Conservation (phyloP, 2,797 vertebrate genomes). For the Falco novaeseelandiae region DNA sequence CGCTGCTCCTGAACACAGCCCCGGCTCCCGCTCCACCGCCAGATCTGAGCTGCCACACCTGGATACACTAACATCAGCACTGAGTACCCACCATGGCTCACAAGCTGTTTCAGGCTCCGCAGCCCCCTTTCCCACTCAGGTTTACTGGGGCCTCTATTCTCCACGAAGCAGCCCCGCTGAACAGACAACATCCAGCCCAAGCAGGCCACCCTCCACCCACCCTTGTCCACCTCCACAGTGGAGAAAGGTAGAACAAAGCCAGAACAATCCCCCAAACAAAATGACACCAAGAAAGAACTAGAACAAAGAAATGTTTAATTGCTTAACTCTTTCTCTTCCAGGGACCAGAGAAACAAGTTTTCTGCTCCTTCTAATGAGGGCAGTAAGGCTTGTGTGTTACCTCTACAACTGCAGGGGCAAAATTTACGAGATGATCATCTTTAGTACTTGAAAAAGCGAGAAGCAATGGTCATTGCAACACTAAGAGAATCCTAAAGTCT, state of each 20-base stretch:
- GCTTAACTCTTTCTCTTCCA: slow-evolving; percentile 79
- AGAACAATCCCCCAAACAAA: slow-evolving; percentile 37
- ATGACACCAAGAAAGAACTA: slow-evolving; percentile 59
- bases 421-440: slow-evolving; percentile 51
- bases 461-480: slow-evolving; percentile 43
- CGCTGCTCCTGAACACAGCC: background rate
- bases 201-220: background rate
- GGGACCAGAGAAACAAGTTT: slow-evolving; percentile 80
- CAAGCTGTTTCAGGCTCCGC: fast-evolving
- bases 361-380: slow-evolving; percentile 75
- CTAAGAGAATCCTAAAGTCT: slow-evolving; percentile 47
- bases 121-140: background rate
- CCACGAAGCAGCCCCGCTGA: background rate
- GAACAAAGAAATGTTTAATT: slow-evolving; percentile 75
- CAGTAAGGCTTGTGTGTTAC: slow-evolving; percentile 79
- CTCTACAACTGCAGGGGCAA: slow-evolving; percentile 69
- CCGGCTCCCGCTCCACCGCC: fast-evolving
- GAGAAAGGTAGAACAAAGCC: background rate
- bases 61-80: background rate
- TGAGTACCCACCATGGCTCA: background rate
- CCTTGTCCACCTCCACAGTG: background rate
- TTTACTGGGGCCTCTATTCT: fast-evolving
- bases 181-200: background rate
- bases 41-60: background rate
- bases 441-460: slow-evolving; percentile 30